Evolutionary conservation across 1,140 invertebrate species (phyloP).

Genomic region (Lucilia sericata): DNA sequence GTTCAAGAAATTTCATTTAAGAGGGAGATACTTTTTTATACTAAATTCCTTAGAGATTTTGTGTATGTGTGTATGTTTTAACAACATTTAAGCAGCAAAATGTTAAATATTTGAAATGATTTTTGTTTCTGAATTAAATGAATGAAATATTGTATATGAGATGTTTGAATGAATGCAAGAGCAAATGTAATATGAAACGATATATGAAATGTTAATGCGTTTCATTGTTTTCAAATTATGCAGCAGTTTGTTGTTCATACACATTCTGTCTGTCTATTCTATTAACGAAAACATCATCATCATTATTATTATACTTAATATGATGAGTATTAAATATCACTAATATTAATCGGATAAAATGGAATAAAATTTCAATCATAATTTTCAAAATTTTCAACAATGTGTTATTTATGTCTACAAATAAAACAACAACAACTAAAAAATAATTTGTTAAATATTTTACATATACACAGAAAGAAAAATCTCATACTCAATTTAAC

Average conservation of each 20-base stretch:
- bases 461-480: no score
- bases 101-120: background rate
- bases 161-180: background rate
- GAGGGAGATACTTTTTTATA: background rate
- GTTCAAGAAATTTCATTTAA: background rate
- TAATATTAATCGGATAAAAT: slow-evolving; percentile 17
- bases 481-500: no score
- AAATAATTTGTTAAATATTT: background rate
- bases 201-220: slow-evolving; percentile 24
- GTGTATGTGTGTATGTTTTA: background rate
- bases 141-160: background rate
- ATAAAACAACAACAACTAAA: background rate
- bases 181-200: background rate
- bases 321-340: slow-evolving; percentile 17
- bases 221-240: slow-evolving; percentile 17
- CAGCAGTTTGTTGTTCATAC: background rate
- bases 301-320: background rate
- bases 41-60: slow-evolving; percentile 1
- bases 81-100: background rate
- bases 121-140: background rate
- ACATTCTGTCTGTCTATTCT: background rate
- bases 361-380: background rate
- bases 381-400: background rate
- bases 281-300: slow-evolving; percentile 16
- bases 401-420: background rate